These are phyloP conservation scores for Cephus rjabovi DNA, from an alignment of 2,888 invertebrate genomes.

Conservation along the genomic window DNA sequence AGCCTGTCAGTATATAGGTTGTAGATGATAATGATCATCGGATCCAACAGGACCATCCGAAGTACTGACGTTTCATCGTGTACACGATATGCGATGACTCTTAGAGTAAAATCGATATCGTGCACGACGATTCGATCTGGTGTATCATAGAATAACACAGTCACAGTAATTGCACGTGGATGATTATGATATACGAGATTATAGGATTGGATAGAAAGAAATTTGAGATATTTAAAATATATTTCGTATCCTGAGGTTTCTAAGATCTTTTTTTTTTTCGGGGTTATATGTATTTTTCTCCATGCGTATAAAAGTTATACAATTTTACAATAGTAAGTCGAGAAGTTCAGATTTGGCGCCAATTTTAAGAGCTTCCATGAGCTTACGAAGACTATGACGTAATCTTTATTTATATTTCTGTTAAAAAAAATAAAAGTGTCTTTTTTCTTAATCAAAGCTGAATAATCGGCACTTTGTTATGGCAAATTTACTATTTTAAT, in stretches of 20 bases:
- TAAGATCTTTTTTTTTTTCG: not conserved
- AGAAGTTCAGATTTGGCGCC: no score
- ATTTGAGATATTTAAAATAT: not conserved
- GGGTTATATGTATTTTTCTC: not conserved
- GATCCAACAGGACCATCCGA: not conserved
- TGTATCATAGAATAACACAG: not conserved
- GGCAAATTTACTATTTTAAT: not conserved
- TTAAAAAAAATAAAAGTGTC: not conserved
- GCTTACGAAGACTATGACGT: not conserved
- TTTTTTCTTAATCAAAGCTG: not conserved
- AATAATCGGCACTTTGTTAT: not conserved
- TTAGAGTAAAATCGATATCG: not conserved
- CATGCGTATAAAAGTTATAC: not conserved
- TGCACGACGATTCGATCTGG: not conserved
- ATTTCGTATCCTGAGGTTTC: not conserved
- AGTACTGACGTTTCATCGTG: not conserved
- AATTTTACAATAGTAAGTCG: no score
- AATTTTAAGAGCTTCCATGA: not conserved
- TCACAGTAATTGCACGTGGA: not conserved
- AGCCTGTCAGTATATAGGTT: not conserved
- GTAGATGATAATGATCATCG: not conserved
- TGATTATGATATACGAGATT: not conserved
- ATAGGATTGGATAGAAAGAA: not conserved
- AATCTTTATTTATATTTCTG: not conserved
- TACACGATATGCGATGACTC: not conserved